Percentiles rank a stretch among this genome's conserved stretches.
phyloP scores from a whole-genome alignment of 2,113 vertebrate genomes.

The Apteryx owenii region DNA sequence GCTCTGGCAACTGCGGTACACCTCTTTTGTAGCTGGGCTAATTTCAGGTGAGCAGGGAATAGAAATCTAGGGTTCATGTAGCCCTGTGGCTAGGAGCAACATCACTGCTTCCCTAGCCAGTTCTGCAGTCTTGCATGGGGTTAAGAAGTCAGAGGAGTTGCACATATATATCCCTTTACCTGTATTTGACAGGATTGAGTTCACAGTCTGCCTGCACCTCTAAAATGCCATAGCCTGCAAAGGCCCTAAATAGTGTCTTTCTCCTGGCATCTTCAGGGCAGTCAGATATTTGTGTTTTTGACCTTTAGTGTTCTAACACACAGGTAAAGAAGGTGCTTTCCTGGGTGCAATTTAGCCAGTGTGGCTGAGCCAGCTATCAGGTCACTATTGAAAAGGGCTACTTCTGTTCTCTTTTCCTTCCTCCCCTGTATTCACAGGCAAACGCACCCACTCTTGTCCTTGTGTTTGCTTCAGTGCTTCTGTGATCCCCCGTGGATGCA shows the following conservation, averaged over 20 bases:
- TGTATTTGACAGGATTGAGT: rapidly evolving
- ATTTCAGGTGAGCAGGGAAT: background rate
- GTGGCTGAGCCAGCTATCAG: rapidly evolving
- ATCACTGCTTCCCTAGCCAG: rapidly evolving
- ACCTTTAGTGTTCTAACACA: background rate
- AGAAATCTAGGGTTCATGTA: background rate
- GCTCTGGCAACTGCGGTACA: background rate
- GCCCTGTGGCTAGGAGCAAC: background rate
- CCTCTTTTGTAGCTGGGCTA: background rate
- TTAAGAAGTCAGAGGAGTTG: background rate
- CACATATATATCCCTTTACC: rapidly evolving
- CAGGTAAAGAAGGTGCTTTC: background rate
- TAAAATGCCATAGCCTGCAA: background rate
- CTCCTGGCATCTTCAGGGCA: background rate
- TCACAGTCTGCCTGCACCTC: background rate
- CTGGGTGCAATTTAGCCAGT: background rate
- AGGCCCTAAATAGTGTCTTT: background rate
- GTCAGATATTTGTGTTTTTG: rapidly evolving
- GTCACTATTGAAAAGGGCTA: background rate
- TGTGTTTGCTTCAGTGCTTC: background rate
- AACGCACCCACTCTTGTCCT: background rate
- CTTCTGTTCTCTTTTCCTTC: background rate
- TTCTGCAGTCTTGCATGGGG: rapidly evolving
- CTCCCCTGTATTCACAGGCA: background rate
- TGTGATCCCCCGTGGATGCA: rapidly evolving